These are phyloP conservation scores for Phallusia fumigata DNA, from an alignment of 23 tunicate genomes.

Conservation along the genomic window DNA sequence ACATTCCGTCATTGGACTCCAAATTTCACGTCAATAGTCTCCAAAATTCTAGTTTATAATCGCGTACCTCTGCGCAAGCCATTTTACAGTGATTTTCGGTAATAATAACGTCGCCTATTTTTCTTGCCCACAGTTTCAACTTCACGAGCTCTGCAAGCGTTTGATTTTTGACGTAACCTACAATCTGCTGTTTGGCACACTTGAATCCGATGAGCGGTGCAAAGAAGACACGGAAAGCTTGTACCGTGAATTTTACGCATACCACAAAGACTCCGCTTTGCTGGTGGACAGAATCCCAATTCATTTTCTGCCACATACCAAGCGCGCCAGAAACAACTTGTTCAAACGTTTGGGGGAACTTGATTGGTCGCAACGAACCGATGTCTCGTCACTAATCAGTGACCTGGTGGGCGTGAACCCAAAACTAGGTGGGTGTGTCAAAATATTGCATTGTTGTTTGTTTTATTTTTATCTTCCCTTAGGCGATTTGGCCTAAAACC, in stretches of 20 bases:
- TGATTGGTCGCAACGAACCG: slow-evolving; percentile 28
- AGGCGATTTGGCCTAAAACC: no score
- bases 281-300: slow-evolving; percentile 60
- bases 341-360: slow-evolving; percentile 22
- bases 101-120: not conserved
- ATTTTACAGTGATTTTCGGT: not conserved
- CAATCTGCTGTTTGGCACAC: slow-evolving; percentile 47
- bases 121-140: slow-evolving; percentile 18
- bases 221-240: slow-evolving; percentile 14
- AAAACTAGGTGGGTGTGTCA: slow-evolving; percentile 9
- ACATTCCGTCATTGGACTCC: no score
- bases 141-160: slow-evolving; percentile 42
- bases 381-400: slow-evolving; percentile 22
- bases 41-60: no score
- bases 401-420: slow-evolving; percentile 12
- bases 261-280: slow-evolving; percentile 39
- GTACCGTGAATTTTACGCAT: slow-evolving; percentile 25
- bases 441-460: no score
- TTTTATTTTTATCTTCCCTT: no score
- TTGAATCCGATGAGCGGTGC: slow-evolving; percentile 10
- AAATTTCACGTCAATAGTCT: no score
- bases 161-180: slow-evolving; percentile 46
- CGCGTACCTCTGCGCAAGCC: no score
- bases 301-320: slow-evolving; percentile 40
- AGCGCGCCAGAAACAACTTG: slow-evolving; percentile 32